Conservation (phyloP, 1,140 invertebrate genomes). For the Brachionus calyciflorus region DNA sequence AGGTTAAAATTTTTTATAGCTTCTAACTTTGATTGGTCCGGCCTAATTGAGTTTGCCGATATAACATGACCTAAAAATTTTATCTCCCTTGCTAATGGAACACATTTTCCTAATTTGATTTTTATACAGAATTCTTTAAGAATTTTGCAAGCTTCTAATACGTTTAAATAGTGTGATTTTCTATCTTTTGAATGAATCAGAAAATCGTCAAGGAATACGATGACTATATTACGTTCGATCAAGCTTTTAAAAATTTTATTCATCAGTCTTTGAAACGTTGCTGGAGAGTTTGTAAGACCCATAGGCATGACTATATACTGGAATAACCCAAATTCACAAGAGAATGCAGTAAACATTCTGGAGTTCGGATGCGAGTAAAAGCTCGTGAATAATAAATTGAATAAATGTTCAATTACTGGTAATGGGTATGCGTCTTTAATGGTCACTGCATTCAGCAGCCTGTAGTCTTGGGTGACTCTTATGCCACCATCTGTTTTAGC, state of each 20-base stretch:
- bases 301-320: constrained; percentile 57
- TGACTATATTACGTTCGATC: neutral
- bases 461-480: neutral
- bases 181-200: neutral
- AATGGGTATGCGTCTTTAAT: constrained; percentile 36
- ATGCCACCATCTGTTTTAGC: constrained; percentile 1
- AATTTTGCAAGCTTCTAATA: too few species aligned
- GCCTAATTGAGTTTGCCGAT: too few species aligned
- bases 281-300: constrained; percentile 56
- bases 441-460: constrained; percentile 48
- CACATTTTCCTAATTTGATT: too few species aligned
- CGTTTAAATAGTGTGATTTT: neutral
- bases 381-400: neutral
- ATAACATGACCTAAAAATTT: too few species aligned
- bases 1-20: too few species aligned
- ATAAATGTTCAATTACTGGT: constrained; percentile 47
- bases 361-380: neutral
- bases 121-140: too few species aligned
- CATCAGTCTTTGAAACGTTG: constrained; percentile 55
- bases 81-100: too few species aligned
- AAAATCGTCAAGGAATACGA: neutral
- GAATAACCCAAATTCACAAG: constrained; percentile 36
- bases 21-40: too few species aligned
- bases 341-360: neutral
- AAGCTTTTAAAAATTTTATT: constrained; percentile 47